Base-by-base conservation (phyloP, 2,888 invertebrate genomes). In the Limnephilus auricula region DNA sequence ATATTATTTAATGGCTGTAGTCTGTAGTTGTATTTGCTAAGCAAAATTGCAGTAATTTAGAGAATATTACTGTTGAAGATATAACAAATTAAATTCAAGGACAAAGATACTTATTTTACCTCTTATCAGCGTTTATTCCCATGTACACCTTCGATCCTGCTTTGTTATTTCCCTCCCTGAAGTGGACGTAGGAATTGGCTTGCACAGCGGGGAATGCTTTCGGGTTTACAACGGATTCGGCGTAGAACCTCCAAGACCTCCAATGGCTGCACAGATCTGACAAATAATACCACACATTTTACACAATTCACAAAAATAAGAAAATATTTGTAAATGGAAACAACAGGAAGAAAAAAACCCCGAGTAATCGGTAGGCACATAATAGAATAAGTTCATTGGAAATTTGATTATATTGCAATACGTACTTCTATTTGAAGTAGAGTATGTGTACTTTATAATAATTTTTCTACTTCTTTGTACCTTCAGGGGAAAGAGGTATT, bases 201-300 rank as follows among this genome's bases (percentile, higher is more conserved):
- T 96, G 96, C 0, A 96, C 96, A 0, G 97, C 95, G 2, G 96
- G 95, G 93, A 97, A 97, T 0, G 95, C 95, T 89, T 95, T 94
- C 0, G 96, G 95, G 92, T 94, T 96, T 93, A 93, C 94, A 82
- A 96, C 96, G 25, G 97, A 96, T 93, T 97, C 97, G 0, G 97
- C 96, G 94, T 96, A 97, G 94, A 96, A 97, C 93, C 95, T 94
- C 97, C 97, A 97, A 2, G 97, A 97, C 92, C 97, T 94, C 94
- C 96, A 96, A 93, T 97, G 97, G 92, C 96, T 97, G 93, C 96
- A 96, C 86, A 97, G 93, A 94, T 96, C 96, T 96, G 94, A 79
- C 94, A 94, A 89, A 82, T 32, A 32, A 82, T 25, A 9, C 25
- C 6, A n/a, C 25, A n/a, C 25, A 90, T 78, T 89, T 15, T 9